Evolutionary conservation across 2,797 vertebrate genomes (phyloP).

Genomic region (Enteromius unitaeniatus): DNA sequence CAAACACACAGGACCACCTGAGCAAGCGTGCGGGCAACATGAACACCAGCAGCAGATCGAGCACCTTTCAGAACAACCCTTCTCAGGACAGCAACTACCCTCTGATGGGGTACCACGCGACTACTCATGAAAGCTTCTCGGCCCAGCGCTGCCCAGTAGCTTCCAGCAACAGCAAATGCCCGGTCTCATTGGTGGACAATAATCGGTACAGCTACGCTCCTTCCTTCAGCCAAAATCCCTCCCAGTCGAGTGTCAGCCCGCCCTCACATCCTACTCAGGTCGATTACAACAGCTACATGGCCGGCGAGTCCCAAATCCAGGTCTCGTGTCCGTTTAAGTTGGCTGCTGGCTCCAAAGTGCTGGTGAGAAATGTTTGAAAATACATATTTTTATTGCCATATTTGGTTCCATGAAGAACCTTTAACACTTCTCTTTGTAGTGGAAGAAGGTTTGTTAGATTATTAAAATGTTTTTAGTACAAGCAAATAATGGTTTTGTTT

Average conservation of each 20-base stretch:
- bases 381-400: background rate
- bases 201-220: constrained; percentile 66
- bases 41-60: constrained; percentile 63
- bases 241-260: constrained; percentile 54
- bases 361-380: constrained; percentile 71
- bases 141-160: constrained; percentile 64
- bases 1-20: constrained; percentile 68
- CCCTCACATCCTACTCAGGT: constrained; percentile 60
- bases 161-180: constrained; percentile 67
- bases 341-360: constrained; percentile 78
- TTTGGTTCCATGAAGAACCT: background rate
- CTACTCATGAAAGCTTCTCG: constrained; percentile 49
- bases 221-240: constrained; percentile 72
- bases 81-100: constrained; percentile 70
- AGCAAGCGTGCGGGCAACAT: constrained; percentile 68
- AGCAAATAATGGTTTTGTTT: background rate
- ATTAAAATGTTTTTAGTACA: background rate
- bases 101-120: constrained; percentile 65
- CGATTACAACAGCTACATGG: constrained; percentile 65
- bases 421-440: background rate
- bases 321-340: constrained; percentile 78
- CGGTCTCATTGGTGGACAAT: constrained; percentile 67
- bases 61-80: constrained; percentile 58
- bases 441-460: background rate
- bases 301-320: constrained; percentile 62